These are phyloP conservation scores for Lepetodrilus schrolli DNA, from an alignment of 2,888 invertebrate genomes.

Conservation along the genomic window DNA sequence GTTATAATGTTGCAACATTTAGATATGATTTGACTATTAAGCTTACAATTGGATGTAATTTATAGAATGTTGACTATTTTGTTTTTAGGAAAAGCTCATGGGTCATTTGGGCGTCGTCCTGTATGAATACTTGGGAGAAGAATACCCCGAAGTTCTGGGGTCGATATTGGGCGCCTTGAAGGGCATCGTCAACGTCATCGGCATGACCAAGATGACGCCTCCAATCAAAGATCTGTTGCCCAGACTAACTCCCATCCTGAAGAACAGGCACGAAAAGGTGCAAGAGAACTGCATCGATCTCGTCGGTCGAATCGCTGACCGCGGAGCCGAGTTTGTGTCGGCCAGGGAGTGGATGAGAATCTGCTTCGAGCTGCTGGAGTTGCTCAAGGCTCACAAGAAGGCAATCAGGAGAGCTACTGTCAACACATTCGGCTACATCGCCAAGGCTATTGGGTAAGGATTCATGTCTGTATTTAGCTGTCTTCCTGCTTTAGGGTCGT, in stretches of 20 bases:
- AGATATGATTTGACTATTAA: too few species aligned
- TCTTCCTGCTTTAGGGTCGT: too few species aligned
- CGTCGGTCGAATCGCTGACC: constrained; percentile 98
- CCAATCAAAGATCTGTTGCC: constrained; percentile 99
- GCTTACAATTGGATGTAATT: too few species aligned
- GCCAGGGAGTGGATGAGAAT: constrained; percentile 99
- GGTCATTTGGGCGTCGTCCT: constrained; percentile 98
- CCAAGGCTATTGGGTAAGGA: constrained; percentile 93
- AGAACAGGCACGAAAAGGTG: constrained; percentile 90
- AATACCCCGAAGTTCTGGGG: constrained; percentile 98
- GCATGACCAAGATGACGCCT: constrained; percentile 99
- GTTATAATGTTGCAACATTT: too few species aligned
- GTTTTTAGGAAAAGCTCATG: constrained; percentile 99
- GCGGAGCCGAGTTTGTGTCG: constrained; percentile 98
- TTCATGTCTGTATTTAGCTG: too few species aligned
- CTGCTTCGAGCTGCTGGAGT: constrained; percentile 96
- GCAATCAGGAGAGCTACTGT: constrained; percentile 98
- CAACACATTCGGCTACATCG: constrained; percentile 99
- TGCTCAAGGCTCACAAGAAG: constrained; percentile 99
- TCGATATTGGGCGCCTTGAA: constrained; percentile 99
- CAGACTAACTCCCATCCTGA: constrained; percentile 95
- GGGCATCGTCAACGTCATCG: constrained; percentile 99
- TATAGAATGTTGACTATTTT: too few species aligned
- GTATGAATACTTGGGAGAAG: constrained; percentile 99
- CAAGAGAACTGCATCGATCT: constrained; percentile 99